Evolutionary conservation across 2,113 vertebrate species (phyloP), one percentile per base, ranked within the genome.

Genomic region (Alouatta palliata): DNA sequence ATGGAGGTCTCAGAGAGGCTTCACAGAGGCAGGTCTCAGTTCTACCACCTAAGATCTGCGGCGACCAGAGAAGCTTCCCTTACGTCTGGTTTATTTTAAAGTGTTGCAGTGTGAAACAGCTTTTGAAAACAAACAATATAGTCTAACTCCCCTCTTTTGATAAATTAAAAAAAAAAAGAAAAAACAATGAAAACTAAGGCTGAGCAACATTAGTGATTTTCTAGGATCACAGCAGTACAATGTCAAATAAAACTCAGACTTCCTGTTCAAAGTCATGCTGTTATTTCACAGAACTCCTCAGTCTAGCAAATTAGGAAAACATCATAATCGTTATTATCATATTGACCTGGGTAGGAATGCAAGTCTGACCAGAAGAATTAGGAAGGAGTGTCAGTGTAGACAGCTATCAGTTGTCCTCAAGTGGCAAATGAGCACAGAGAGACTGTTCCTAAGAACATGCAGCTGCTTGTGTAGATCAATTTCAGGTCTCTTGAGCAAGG

Each of bases 11-110:
- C 10, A 27, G 19, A 37, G 32, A 71, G 27, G 21, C 32, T 12
- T 40, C 37, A 0, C 0, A 20, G 14, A 49, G 6, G 7, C 6
- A 9, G 30, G 8, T 7, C 12, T 45, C 49, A 13, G n/a, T 3
- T 54, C 30, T 8, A 49, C 6, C 3, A 16, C 12, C 13, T 49
- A 37, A 71, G 6, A 6, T 35, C 12, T 71, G 6, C 2, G 32
- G 8, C 13, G 58, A 25, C 10, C 20, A 47, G 35, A 91, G 37
- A 81, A 8, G 37, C 5, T 64, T 2, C 13, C 2, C 7, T 40
- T 73, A 21, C 43, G 2, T 49, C 14, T 61, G 30, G 9, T 86
- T 77, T 61, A 58, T 75, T 92, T 81, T 64, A 27, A 82, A 91
- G n/a, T 30, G 14, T 49, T 96, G 45, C 23, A 30, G 8, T 40